These are phyloP conservation scores for Endomychus coccineus DNA, from an alignment of 2,888 invertebrate genomes.

Conservation along the genomic window DNA sequence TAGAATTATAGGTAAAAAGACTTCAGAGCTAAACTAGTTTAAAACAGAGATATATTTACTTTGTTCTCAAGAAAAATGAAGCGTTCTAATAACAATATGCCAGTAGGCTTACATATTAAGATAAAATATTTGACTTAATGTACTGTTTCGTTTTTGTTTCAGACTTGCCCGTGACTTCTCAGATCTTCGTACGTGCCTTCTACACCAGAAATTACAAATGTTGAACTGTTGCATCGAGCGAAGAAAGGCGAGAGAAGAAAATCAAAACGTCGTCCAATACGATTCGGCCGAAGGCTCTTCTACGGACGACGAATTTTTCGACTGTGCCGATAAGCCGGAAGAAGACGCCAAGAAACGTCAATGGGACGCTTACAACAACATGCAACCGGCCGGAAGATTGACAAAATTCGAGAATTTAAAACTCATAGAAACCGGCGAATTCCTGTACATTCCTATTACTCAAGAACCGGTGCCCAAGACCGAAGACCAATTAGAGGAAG, in stretches of 20 bases:
- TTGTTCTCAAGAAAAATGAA: no score
- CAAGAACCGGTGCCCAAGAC: conserved; percentile 95
- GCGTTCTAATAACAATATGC: no score
- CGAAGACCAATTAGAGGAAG: conserved; percentile 92
- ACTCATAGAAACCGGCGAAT: conserved; percentile 61
- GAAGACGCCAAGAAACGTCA: conserved; percentile 39
- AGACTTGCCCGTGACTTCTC: conserved; percentile 77
- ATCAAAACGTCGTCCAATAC: conserved; percentile 38
- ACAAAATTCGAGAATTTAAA: conserved; percentile 60
- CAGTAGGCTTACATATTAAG: no score
- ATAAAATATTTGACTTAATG: no score
- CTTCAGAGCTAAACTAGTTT: no score
- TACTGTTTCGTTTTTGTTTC: conserved; percentile 42
- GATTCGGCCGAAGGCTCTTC: conserved; percentile 42
- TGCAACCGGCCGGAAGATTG: conserved; percentile 56
- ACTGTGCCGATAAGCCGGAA: conserved; percentile 52
- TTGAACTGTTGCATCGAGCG: conserved; percentile 71
- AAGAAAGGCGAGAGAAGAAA: conserved; percentile 48
- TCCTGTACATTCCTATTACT: conserved; percentile 73
- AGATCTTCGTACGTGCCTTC: conserved; percentile 79
- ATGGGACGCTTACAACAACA: no score
- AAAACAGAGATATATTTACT: no score
- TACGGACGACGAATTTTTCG: conserved; percentile 66
- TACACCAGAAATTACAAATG: conserved; percentile 89
- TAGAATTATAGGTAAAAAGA: no score